Evolutionary conservation across 37 sponge, comb jelly and placozoan species (phyloP), one percentile per base, ranked within the genome.

Genomic region (Eunapius fragilis): DNA sequence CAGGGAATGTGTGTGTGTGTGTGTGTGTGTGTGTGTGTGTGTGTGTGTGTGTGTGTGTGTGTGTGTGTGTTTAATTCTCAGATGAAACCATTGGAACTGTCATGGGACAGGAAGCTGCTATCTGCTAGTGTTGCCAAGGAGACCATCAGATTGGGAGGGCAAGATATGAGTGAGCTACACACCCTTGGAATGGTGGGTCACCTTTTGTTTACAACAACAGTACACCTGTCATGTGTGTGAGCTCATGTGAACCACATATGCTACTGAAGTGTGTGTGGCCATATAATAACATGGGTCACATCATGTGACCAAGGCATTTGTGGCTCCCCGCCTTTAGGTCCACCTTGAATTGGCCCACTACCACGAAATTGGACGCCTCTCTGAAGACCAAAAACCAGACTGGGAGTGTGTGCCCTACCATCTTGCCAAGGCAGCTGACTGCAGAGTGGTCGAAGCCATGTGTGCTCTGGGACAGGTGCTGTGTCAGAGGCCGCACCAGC

Each of bases 331-430:
- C 22, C 0, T 1, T 11, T 74, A 96, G 97, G 82, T 96, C 12
- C 97, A 96, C 79, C 84, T 79, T 72, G 97, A 94, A 12, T 45
- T 96, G 84, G 94, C 94, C 2, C 25, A 67, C 25, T 96, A 94
- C 70, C 92, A 96, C 69, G 80, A 86, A 36, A 77, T 82, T 30
- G 97, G 97, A 2, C 86, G 97, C 30, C 94, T 96, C 72, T 85
- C 88, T 31, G 69, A 80, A 35, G 89, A 89, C 75, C 89, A 82
- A 49, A 81, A 72, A 34, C 89, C 94, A 68, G 89, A 92, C 78
- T 23, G 68, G 24, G 78, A 77, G 31, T 71, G 80, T 24, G 84
- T 82, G 2, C 69, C 89, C 48, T 94, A 86, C 67, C 97, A 96
- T 75, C 73, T 96, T 77, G 70, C 80, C 67, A 88, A 80, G 38